Evolutionary conservation across 1,140 invertebrate species (phyloP).

Genomic region (Heliothis subflexa): DNA sequence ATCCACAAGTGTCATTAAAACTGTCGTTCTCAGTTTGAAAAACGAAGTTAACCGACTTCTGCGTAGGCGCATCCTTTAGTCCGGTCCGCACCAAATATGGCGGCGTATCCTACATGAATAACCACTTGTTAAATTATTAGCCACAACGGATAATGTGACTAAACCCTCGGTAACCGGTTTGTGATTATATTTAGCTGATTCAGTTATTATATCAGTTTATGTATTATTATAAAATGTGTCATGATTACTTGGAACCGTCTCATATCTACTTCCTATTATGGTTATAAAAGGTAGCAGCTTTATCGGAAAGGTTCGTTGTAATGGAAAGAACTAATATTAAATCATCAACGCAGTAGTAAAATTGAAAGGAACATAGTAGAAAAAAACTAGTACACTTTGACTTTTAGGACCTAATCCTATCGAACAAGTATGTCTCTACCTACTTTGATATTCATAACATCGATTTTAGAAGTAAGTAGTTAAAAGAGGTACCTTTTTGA

Average conservation of each 20-base stretch:
- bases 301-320: no score
- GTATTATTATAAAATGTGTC: conserved; percentile 6
- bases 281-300: not conserved
- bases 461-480: no score
- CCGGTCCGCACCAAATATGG: conserved; percentile 41
- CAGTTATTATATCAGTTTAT: not conserved
- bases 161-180: conserved; percentile 22
- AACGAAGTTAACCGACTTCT: conserved; percentile 17
- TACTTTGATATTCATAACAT: no score
- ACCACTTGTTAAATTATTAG: conserved; percentile 41
- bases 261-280: not conserved
- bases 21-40: not conserved
- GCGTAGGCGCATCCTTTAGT: conserved; percentile 42
- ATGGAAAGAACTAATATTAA: no score
- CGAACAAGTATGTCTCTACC: no score
- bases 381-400: no score
- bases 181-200: conserved; percentile 32
- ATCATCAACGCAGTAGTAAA: no score
- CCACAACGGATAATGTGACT: conserved; percentile 37
- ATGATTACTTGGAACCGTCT: not conserved
- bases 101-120: conserved; percentile 27
- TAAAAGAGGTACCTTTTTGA: not conserved
- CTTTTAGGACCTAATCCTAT: no score
- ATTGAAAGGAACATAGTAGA: no score
- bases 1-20: conserved; percentile 5